Conservation (phyloP, 1,140 invertebrate species). For the Conopomorpha cramerella region DNA sequence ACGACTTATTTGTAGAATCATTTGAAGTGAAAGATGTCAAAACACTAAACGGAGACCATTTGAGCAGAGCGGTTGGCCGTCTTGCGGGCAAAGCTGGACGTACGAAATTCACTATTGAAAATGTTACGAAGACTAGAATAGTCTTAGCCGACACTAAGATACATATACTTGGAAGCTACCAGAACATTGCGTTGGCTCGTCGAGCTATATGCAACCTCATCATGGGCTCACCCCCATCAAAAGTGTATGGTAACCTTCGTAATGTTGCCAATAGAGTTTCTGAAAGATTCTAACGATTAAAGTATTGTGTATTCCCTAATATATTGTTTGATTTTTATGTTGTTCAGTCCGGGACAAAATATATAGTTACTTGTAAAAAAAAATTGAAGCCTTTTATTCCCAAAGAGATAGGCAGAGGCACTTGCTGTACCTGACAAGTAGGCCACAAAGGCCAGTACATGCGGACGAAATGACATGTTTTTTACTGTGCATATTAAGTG, state of each 20-base stretch:
- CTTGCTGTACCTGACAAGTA: too few relatives aligned
- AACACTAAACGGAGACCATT: conserved; percentile 93
- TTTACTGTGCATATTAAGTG: too few relatives aligned
- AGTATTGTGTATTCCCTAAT: conserved; percentile 22
- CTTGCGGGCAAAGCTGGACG: conserved; percentile 96
- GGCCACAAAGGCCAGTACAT: too few relatives aligned
- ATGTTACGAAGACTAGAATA: conserved; percentile 98
- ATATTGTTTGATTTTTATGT: conserved; percentile 7
- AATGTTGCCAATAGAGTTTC: conserved; percentile 81
- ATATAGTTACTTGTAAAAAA: too few relatives aligned
- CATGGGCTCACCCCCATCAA: conserved; percentile 92
- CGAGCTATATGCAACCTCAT: conserved; percentile 98
- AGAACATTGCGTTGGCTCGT: conserved; percentile 95
- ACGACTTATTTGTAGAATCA: conserved; percentile 96
- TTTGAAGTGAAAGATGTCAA: conserved; percentile 98
- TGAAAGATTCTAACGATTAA: conserved; percentile 72
- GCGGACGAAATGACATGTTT: too few relatives aligned
- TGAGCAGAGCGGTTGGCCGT: conserved; percentile 93
- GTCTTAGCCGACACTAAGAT: conserved; percentile 96
- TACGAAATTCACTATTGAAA: conserved; percentile 99
- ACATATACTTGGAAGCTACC: conserved; percentile 96
- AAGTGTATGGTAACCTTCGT: conserved; percentile 93
- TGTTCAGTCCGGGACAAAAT: not conserved
- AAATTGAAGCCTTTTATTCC: too few relatives aligned
- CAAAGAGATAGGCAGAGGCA: too few relatives aligned